phyloP scores from a whole-genome alignment of 2,113 vertebrate genomes.

The Panthera tigris region DNA sequence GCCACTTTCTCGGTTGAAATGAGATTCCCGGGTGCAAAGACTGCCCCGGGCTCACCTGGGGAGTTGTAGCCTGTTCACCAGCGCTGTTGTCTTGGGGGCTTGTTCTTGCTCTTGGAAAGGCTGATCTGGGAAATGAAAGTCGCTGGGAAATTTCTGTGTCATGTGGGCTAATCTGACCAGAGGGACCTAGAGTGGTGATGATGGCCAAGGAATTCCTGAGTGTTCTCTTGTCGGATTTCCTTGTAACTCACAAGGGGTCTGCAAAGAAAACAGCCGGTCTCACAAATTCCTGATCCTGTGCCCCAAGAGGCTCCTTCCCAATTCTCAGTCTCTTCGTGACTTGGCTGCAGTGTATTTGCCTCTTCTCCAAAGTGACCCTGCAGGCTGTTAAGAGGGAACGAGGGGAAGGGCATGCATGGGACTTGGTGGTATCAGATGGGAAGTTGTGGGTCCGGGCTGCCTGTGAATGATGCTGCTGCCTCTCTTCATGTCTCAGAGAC shows the following conservation, averaged over 20 bases:
- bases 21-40: not conserved
- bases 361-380: not conserved
- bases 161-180: constrained; percentile 11
- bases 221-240: constrained; percentile 44
- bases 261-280: constrained; percentile 59
- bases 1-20: not conserved
- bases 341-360: not conserved
- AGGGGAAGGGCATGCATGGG: not conserved
- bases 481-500: not conserved
- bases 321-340: not conserved
- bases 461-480: not conserved
- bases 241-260: constrained; percentile 24
- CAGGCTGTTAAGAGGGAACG: not conserved
- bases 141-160: not conserved
- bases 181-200: not conserved
- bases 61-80: not conserved
- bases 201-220: constrained; percentile 37
- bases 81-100: not conserved
- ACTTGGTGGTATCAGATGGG: not conserved
- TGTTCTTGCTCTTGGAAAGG: not conserved
- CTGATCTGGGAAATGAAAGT: not conserved
- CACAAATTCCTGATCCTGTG: not conserved
- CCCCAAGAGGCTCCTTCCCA: not conserved
- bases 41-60: not conserved
- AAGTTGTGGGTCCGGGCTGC: not conserved